Base-by-base conservation (phyloP, 2,797 vertebrate genomes). In the Sebastes steindachneri region DNA sequence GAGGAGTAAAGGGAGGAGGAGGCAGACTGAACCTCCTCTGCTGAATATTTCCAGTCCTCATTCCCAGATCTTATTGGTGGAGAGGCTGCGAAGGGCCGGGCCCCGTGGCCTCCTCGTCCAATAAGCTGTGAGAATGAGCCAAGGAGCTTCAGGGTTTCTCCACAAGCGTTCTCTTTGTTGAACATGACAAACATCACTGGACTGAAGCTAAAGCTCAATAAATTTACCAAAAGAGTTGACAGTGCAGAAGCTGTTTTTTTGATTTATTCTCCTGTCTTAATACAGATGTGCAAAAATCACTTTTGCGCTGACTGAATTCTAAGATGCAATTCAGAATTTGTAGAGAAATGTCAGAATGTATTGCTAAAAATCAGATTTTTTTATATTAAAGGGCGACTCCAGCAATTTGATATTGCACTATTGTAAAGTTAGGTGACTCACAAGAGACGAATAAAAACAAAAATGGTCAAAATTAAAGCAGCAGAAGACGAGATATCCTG, bases 1-100 rank as follows among this genome's bases (percentile, higher is more conserved):
- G 60, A 45, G 41, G 59, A 48, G 67, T 21, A 69, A 74, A 71
- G 45, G 71, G 77, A 80, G 84, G 79, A 4, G 60, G 65, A 48
- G 33, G 31, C 29, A 3, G 65, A 62, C 23, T 51, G 77, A 68
- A 15, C 59, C 23, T 67, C 48, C 51, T 84, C 59, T 67, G 28
- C 75, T 70, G 57, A 70, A 60, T 14, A 60, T 4, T 26, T 65
- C 71, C 57, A 59, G 37, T 73, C 28, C 23, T 75, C 8, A 1
- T 65, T 59, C 73, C 82, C 68, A 45, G 3, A 35, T 1, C 58
- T 58, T 25, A 68, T 71, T 87, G 72, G 79, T 54, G 10, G 17
- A 68, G 21, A 17, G 63, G 5, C 59, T n/a, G 60, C 1, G 19
- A 54, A n/a, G 59, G 77, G 75, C 1, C 64, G 65, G 29, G n/a